phyloP scores from a whole-genome alignment of 2,113 vertebrate genomes.

The Oreochromis aureus region DNA sequence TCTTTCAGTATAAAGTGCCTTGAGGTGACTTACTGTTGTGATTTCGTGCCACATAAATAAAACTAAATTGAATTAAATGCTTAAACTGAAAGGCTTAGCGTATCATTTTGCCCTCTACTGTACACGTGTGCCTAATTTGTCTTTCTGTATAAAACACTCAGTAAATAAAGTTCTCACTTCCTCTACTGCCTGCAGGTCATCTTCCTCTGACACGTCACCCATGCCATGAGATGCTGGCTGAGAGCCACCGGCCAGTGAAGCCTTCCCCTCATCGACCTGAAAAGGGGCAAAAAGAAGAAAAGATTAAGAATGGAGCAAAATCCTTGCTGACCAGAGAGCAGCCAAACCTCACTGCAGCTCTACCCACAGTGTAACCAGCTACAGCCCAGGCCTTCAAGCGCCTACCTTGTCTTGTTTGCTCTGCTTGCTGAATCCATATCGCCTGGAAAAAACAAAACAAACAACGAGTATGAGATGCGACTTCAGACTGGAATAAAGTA shows the following conservation, averaged over 20 bases:
- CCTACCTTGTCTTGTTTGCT: conserved; percentile 84
- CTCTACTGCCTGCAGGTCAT: conserved; percentile 84
- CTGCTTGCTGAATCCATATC: conserved; percentile 87
- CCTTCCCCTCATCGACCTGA: conserved; percentile 81
- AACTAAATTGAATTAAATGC: not conserved
- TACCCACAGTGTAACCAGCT: not conserved
- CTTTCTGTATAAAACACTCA: not conserved
- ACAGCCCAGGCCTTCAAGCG: not conserved
- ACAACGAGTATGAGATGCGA: not conserved
- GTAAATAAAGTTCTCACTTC: conserved; percentile 70
- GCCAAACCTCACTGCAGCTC: not conserved
- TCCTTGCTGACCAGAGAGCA: not conserved
- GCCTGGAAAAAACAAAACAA: conserved; percentile 62
- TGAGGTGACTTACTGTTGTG: not conserved
- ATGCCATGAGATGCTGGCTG: conserved; percentile 66
- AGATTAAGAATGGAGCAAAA: not conserved
- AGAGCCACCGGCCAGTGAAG: conserved; percentile 46
- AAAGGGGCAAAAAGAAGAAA: not conserved
- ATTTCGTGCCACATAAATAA: not conserved
- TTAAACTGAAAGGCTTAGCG: not conserved
- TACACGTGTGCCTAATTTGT: not conserved
- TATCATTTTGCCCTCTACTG: not conserved
- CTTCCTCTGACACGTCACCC: conserved; percentile 78
- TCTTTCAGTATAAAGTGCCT: not conserved
- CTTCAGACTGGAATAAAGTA: not conserved